A percentile compares a stretch with the other conserved stretches of the same genome.
These are phyloP conservation scores for Pseudachorutes palmiensis DNA, from an alignment of 1,140 invertebrate genomes.

Conservation along the genomic window DNA sequence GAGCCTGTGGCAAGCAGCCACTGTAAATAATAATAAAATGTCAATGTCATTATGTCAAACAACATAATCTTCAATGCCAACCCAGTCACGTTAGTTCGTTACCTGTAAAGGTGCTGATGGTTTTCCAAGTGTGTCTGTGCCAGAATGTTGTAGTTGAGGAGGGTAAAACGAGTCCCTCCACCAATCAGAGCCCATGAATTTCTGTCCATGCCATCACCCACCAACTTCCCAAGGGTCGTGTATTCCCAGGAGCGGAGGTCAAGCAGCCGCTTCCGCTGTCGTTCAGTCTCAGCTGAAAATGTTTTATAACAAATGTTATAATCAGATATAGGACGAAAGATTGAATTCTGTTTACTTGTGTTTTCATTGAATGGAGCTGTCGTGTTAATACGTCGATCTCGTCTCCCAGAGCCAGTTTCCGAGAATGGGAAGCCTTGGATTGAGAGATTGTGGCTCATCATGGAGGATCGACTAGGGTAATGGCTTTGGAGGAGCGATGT, in stretches of 20 bases:
- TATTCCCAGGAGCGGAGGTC: slow-evolving; percentile 25
- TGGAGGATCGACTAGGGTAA: too few relatives aligned
- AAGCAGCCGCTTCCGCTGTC: neutral
- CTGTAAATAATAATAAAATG: neutral
- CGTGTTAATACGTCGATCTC: too few relatives aligned
- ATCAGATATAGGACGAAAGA: too few relatives aligned
- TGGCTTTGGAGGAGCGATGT: too few relatives aligned
- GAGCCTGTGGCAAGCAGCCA: slow-evolving; percentile 41
- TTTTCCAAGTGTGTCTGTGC: slow-evolving; percentile 69
- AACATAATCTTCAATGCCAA: too few relatives aligned
- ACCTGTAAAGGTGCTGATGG: slow-evolving; percentile 64
- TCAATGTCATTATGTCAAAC: too few relatives aligned
- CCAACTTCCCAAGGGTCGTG: slow-evolving; percentile 21
- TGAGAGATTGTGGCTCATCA: too few relatives aligned
- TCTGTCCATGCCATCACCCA: slow-evolving; percentile 5
- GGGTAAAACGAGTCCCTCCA: slow-evolving; percentile 39
- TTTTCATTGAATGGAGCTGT: too few relatives aligned
- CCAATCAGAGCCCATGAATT: neutral
- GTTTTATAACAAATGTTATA: too few relatives aligned
- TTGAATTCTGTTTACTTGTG: too few relatives aligned
- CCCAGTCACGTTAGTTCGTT: slow-evolving; percentile 42
- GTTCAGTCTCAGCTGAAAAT: neutral
- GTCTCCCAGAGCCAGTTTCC: too few relatives aligned
- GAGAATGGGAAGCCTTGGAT: too few relatives aligned
- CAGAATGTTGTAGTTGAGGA: slow-evolving; percentile 78